These are phyloP conservation scores for Agonopterix heracliana DNA, from an alignment of 2,888 invertebrate species.

Conservation along the genomic window DNA sequence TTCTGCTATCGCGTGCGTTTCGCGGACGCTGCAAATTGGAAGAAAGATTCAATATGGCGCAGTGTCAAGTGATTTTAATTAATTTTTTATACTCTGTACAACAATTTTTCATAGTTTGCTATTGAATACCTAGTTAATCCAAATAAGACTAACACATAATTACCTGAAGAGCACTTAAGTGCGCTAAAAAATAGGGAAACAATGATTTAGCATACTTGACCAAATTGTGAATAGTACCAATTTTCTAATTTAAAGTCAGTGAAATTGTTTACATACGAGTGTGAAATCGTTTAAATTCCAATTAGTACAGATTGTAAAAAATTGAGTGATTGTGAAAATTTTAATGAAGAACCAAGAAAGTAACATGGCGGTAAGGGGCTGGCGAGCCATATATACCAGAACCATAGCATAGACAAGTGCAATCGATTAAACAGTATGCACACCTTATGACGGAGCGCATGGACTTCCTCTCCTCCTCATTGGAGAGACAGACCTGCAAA, in stretches of 20 bases:
- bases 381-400: slow-evolving; percentile 24
- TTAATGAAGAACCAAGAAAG: slow-evolving; percentile 8
- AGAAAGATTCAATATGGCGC: slow-evolving; percentile 17
- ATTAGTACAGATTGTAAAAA: slow-evolving; percentile 26
- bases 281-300: slow-evolving; percentile 33
- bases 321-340: slow-evolving; percentile 14
- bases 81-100: background rate
- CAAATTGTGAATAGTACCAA: slow-evolving; percentile 22
- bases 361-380: background rate
- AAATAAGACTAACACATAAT: slow-evolving; percentile 45
- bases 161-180: slow-evolving; percentile 70
- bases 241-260: slow-evolving; percentile 18
- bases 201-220: slow-evolving; percentile 32
- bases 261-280: slow-evolving; percentile 21
- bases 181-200: slow-evolving; percentile 71
- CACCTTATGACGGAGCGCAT: slow-evolving; percentile 82
- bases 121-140: slow-evolving; percentile 9
- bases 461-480: slow-evolving; percentile 71
- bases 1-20: slow-evolving; percentile 97
- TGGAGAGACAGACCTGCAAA: slow-evolving; percentile 74
- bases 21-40: slow-evolving; percentile 83
- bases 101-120: background rate
- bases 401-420: slow-evolving; percentile 13
- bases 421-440: slow-evolving; percentile 44
- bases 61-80: background rate